Evolutionary conservation across 1,140 invertebrate genomes (phyloP).

Genomic region (Phymastichus coffea): DNA sequence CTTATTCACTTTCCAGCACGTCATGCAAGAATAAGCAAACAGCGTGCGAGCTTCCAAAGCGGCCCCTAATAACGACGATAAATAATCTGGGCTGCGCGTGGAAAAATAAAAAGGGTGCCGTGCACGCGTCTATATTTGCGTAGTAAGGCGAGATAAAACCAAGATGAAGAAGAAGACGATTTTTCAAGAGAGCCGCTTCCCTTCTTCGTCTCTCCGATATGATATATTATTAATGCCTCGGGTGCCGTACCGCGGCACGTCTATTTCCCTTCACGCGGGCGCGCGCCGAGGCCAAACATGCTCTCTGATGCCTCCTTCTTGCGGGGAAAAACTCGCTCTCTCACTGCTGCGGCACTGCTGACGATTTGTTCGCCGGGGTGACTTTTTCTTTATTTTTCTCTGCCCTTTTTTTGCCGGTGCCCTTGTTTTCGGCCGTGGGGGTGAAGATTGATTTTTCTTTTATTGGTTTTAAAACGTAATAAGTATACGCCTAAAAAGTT

Average conservation of each 20-base stretch:
- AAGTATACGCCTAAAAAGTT: too few species aligned
- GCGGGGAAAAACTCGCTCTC: constrained; percentile 12
- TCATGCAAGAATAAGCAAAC: constrained; percentile 24
- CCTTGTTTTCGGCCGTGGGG: neutral
- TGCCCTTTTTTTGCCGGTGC: too few species aligned
- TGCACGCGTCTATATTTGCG: constrained; percentile 43
- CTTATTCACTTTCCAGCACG: constrained; percentile 1
- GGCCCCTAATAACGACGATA: constrained; percentile 24
- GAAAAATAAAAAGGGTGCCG: constrained; percentile 37
- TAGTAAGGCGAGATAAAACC: constrained; percentile 54
- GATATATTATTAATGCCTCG: constrained; percentile 58
- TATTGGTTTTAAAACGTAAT: too few species aligned
- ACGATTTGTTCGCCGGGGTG: neutral
- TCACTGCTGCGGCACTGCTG: neutral
- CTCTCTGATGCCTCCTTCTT: too few species aligned
- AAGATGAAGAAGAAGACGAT: too few species aligned
- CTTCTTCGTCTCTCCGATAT: constrained; percentile 33
- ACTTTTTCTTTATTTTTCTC: neutral
- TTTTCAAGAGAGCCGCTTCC: constrained; percentile 17
- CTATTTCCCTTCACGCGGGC: neutral
- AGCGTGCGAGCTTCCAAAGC: neutral
- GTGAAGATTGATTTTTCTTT: constrained; percentile 6
- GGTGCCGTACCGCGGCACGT: constrained; percentile 48
- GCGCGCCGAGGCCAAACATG: too few species aligned
- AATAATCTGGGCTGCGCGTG: constrained; percentile 31